These are phyloP conservation scores for Oryzias curvinotus DNA, from an alignment of 2,113 vertebrate genomes.

Conservation along the genomic window DNA sequence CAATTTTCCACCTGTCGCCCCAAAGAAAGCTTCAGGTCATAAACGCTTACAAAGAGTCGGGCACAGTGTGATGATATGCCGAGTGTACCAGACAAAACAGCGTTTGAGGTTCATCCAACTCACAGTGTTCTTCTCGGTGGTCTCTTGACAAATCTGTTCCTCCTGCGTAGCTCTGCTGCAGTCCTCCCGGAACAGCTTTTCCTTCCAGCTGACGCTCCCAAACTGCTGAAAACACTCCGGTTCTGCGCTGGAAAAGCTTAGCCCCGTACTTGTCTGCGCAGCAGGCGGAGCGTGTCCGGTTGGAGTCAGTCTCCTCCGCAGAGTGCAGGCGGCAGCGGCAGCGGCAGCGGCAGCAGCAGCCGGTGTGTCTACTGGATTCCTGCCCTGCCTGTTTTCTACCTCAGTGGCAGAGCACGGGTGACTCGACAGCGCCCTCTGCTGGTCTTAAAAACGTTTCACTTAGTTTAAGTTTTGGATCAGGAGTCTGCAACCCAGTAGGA, in stretches of 20 bases:
- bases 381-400: constrained; percentile 40
- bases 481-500: too few relatives aligned
- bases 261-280: constrained; percentile 8
- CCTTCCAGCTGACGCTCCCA: background rate
- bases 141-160: constrained; percentile 6
- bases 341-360: background rate
- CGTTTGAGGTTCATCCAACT: constrained; percentile 6
- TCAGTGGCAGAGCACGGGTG: too few relatives aligned
- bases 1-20: constrained; percentile 42
- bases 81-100: background rate
- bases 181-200: constrained; percentile 25
- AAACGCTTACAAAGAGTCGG: background rate
- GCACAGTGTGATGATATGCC: background rate
- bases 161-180: constrained; percentile 29
- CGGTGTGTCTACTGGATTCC: constrained; percentile 16
- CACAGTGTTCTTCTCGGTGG: constrained; percentile 18
- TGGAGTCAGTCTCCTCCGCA: constrained; percentile 15
- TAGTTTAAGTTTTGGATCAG: background rate
- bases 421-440: constrained; percentile 25
- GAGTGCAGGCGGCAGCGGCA: background rate
- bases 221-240: background rate
- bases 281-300: constrained; percentile 12
- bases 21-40: constrained; percentile 1
- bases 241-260: background rate
- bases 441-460: background rate